Evolutionary conservation across 2,888 invertebrate genomes (phyloP).

Genomic region (Harpagoxenus sublaevis): DNA sequence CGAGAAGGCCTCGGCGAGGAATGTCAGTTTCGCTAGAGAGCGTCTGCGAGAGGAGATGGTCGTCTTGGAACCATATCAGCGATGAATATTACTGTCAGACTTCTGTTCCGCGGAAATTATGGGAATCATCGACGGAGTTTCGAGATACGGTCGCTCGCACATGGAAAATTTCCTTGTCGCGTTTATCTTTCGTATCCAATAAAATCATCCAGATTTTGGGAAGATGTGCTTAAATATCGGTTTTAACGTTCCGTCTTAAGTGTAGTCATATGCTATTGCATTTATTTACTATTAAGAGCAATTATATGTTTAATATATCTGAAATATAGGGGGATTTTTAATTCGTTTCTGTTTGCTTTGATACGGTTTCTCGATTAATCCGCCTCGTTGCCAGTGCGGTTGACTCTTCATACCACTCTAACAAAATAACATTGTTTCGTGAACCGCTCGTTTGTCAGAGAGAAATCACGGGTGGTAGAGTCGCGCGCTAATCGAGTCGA

Average conservation of each 20-base stretch:
- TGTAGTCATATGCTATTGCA: not conserved
- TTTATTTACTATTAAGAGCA: not conserved
- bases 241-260: not conserved
- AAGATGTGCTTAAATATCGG: not conserved
- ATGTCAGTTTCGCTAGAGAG: slow-evolving; percentile 35
- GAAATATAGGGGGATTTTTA: not conserved
- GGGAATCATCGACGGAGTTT: not conserved
- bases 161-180: slow-evolving; percentile 6
- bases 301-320: not conserved
- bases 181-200: not conserved
- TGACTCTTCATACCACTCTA: not conserved
- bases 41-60: slow-evolving; percentile 25
- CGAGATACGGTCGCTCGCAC: not conserved
- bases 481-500: slow-evolving; percentile 30
- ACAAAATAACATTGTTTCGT: slow-evolving; percentile 21
- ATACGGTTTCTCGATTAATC: not conserved
- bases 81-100: slow-evolving; percentile 23
- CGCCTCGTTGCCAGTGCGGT: not conserved
- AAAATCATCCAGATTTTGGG: not conserved
- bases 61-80: slow-evolving; percentile 20
- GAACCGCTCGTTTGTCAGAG: slow-evolving; percentile 1
- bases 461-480: slow-evolving; percentile 27
- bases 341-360: not conserved
- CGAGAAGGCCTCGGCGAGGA: slow-evolving; percentile 63
- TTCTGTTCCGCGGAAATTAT: slow-evolving; percentile 9